These are phyloP conservation scores for Lomographa bimaculata DNA, from an alignment of 2,888 invertebrate genomes.

Conservation along the genomic window DNA sequence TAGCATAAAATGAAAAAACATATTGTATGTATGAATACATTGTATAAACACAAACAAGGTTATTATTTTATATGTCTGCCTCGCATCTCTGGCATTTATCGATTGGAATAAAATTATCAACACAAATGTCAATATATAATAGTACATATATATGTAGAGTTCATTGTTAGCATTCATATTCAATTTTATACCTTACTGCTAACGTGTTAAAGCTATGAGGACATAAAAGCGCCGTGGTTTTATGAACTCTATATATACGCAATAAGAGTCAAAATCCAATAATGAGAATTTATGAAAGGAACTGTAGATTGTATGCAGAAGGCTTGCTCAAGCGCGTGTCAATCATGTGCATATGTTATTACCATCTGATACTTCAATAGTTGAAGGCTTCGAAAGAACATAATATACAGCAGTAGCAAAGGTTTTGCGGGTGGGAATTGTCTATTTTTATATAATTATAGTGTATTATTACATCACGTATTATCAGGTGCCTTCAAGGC, in stretches of 20 bases:
- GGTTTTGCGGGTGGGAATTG: slow-evolving; percentile 7
- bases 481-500: too few species aligned
- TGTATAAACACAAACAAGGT: too few species aligned
- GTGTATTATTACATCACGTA: too few species aligned
- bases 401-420: slow-evolving; percentile 2
- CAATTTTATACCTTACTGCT: slow-evolving; percentile 8
- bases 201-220: slow-evolving; percentile 13
- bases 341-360: slow-evolving; percentile 51
- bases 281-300: not conserved
- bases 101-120: slow-evolving; percentile 18
- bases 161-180: slow-evolving; percentile 7
- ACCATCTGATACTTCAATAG: slow-evolving; percentile 41
- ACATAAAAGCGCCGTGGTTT: slow-evolving; percentile 2
- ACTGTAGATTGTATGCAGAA: slow-evolving; percentile 6
- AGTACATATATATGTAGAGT: slow-evolving; percentile 7
- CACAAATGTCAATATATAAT: slow-evolving; percentile 21
- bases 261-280: slow-evolving; percentile 18
- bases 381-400: slow-evolving; percentile 7
- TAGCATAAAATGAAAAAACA: too few species aligned
- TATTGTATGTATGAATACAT: too few species aligned
- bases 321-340: slow-evolving; percentile 38
- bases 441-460: too few species aligned
- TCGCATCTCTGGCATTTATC: slow-evolving; percentile 2
- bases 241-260: slow-evolving; percentile 2
- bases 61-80: too few species aligned